These are phyloP conservation scores for Argyrosomus japonicus DNA, from an alignment of 2,113 vertebrate species.

Conservation along the genomic window DNA sequence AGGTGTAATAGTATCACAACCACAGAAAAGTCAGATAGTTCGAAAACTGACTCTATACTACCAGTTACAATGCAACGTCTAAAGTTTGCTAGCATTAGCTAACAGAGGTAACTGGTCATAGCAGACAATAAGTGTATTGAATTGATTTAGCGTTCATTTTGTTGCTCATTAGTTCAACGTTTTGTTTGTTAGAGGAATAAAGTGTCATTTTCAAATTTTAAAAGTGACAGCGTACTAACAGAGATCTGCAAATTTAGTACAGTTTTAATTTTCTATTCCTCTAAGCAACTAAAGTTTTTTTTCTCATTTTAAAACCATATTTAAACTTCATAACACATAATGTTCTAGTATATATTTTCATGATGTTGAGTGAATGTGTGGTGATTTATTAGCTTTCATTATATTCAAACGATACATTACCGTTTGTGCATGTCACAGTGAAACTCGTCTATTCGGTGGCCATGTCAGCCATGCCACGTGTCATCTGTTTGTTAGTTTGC, in stretches of 20 bases:
- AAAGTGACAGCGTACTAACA: neutral
- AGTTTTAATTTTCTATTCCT: neutral
- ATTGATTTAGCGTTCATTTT: neutral
- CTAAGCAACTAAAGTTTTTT: neutral
- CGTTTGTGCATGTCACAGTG: slow-evolving; percentile 45
- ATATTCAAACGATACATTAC: slow-evolving; percentile 13
- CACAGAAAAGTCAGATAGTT: neutral
- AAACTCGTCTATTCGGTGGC: slow-evolving; percentile 1
- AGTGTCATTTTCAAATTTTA: neutral
- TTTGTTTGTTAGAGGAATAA: neutral
- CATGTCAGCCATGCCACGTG: neutral
- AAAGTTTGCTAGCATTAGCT: neutral
- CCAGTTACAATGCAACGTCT: neutral
- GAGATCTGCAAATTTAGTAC: neutral
- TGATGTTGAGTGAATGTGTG: neutral
- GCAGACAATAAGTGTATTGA: neutral
- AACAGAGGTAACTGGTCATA: neutral
- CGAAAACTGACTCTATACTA: neutral
- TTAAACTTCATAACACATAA: neutral
- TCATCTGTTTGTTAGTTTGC: slow-evolving; percentile 2
- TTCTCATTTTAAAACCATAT: slow-evolving; percentile 23
- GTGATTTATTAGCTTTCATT: slow-evolving; percentile 19
- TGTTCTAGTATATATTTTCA: slow-evolving; percentile 12
- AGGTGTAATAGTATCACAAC: neutral
- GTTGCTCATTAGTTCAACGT: neutral